These are phyloP conservation scores for Tenualosa thibaudeaui DNA, from an alignment of 2,797 vertebrate genomes.

Conservation along the genomic window DNA sequence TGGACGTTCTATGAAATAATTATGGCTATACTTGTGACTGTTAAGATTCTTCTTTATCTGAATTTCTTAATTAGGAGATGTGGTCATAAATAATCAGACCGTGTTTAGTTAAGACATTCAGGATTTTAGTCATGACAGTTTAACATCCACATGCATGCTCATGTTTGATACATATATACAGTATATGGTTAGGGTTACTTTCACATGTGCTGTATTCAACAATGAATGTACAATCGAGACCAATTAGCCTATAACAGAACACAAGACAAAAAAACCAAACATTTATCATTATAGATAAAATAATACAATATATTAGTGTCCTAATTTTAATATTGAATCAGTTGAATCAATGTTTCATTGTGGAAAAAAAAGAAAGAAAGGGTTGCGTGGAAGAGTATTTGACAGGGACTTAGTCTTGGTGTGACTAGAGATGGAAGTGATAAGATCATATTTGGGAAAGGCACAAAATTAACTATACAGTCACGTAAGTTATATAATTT, in stretches of 20 bases:
- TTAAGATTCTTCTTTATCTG: too few relatives aligned
- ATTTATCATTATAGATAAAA: background rate
- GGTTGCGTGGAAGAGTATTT: slow-evolving; percentile 6
- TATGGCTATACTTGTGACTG: background rate
- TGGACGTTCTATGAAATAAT: background rate
- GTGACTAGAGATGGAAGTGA: slow-evolving; percentile 36
- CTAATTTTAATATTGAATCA: background rate
- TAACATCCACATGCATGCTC: background rate
- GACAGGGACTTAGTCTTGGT: slow-evolving; percentile 27
- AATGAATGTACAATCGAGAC: background rate
- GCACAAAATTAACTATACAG: slow-evolving; percentile 45
- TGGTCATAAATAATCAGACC: background rate
- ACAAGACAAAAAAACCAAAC: background rate
- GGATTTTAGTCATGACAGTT: background rate
- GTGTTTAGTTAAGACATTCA: background rate
- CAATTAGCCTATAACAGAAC: background rate
- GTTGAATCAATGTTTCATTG: too few relatives aligned
- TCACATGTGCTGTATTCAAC: background rate
- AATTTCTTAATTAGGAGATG: background rate
- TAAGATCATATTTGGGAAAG: slow-evolving; percentile 54
- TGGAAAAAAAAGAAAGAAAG: too few relatives aligned
- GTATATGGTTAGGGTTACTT: background rate
- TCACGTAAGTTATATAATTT: slow-evolving; percentile 39
- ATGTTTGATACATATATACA: background rate
- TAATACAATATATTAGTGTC: background rate